Evolutionary conservation across 2,113 vertebrate species (phyloP).

Genomic region (Lophochroa leadbeateri): DNA sequence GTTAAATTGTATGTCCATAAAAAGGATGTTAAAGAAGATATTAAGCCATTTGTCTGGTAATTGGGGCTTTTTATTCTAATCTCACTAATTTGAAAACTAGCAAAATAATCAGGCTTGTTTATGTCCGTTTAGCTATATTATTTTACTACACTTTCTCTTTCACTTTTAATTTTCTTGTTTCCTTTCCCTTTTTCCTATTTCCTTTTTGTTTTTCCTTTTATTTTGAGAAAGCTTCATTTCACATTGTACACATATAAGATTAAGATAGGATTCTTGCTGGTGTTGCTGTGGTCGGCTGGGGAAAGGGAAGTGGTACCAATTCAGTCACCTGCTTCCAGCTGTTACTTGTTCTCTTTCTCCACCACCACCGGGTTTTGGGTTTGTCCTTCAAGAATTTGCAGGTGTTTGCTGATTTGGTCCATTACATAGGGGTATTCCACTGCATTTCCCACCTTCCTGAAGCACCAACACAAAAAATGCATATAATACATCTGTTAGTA

Average conservation of each 20-base stretch:
- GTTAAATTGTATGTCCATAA: background rate
- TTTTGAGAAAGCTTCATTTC: background rate
- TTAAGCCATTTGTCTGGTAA: background rate
- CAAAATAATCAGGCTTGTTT: background rate
- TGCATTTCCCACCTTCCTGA: background rate
- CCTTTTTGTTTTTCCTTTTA: background rate
- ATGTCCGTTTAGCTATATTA: background rate
- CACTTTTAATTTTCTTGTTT: background rate
- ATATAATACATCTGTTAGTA: background rate
- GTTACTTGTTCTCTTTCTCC: background rate
- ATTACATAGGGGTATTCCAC: background rate
- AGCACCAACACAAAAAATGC: background rate
- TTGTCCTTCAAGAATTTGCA: background rate
- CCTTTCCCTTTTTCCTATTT: background rate
- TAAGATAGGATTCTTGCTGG: background rate
- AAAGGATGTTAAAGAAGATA: background rate
- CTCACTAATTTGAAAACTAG: background rate
- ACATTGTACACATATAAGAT: background rate
- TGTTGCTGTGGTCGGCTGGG: background rate
- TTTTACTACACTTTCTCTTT: background rate
- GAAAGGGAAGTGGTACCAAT: background rate
- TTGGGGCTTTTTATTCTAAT: background rate
- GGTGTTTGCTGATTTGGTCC: background rate
- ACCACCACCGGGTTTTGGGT: background rate
- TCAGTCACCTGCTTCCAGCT: background rate